phyloP scores from a whole-genome alignment of 2,797 vertebrate genomes.

The Pseudocheirus occidentalis region DNA sequence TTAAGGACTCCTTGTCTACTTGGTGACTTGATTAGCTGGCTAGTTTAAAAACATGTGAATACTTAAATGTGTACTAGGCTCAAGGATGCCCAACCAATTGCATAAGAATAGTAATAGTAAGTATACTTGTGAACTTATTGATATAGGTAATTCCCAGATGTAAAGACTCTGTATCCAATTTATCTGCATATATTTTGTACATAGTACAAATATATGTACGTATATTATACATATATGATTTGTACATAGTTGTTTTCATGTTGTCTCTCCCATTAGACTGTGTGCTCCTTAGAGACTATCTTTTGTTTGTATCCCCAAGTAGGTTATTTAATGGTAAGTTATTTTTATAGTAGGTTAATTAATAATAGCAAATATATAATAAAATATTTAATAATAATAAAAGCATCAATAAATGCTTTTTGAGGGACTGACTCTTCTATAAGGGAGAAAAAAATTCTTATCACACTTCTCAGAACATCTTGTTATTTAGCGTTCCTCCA shows the following conservation, averaged over 20 bases:
- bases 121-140: not conserved
- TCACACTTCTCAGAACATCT: not conserved
- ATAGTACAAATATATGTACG: too few relatives aligned
- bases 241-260: not conserved
- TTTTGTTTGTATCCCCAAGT: not conserved
- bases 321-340: too few relatives aligned
- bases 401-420: not conserved
- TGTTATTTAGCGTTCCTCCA: not conserved
- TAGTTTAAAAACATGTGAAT: slow-evolving; percentile 7
- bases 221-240: not conserved
- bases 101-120: not conserved
- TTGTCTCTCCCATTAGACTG: not conserved
- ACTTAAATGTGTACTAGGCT: not conserved
- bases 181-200: not conserved
- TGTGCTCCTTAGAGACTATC: not conserved
- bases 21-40: not conserved
- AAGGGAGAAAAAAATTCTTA: not conserved
- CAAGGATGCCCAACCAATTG: not conserved
- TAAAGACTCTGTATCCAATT: not conserved
- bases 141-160: not conserved
- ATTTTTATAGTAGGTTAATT: not conserved
- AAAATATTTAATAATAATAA: too few relatives aligned
- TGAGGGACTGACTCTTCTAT: not conserved
- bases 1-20: not conserved
- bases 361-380: too few relatives aligned